Base-by-base conservation (phyloP, 2,113 vertebrate species). In the Gymnocephalus cernua region DNA sequence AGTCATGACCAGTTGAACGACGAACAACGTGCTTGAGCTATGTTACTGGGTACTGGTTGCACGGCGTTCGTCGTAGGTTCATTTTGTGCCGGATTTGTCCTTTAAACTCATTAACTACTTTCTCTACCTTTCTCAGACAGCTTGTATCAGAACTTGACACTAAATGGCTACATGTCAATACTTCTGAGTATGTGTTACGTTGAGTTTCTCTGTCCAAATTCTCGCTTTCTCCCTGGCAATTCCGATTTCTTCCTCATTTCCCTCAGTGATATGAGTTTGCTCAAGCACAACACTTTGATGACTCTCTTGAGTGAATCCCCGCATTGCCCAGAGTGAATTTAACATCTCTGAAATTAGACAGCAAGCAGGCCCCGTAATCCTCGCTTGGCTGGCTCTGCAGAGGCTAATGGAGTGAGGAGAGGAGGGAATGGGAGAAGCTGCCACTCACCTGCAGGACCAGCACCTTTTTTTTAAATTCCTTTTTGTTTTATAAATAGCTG, bases 401-500 rank as follows among this genome's bases (percentile, higher is more conserved):
- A 44, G 64, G 64, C 80, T 92, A 87, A 88, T 88, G 87, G 87
- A 90, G 82, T 56, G 71, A 76, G 65, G 80, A 80, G 74, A 68
- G 38, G 71, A 73, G 80, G 65, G 62, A 67, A 51, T 9, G 86
- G 79, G 61, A n/a, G 29, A 77, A 84, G 50, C 82, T 84, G 88
- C 79, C 86, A 83, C 74, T 93, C 86, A 83, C 74, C 70, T 86
- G 68, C 82, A 48, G 8, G 73, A 50, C 59, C 32, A 47, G 6
- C 38, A 10, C 14, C 10, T 44, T 50, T 74, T 13, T 53, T n/a
- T n/a, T n/a, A n/a, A n/a, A 15, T 29, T 48, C 61, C 18, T 27
- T 41, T 25, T n/a, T 44, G 48, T 81, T 82, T 82, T 86, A 75
- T 88, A 89, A 92, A 90, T 90, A 92, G 86, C 79, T 64, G 53